These are phyloP conservation scores for Aporrectodea caliginosa DNA, from an alignment of 1,140 invertebrate species.

Conservation along the genomic window DNA sequence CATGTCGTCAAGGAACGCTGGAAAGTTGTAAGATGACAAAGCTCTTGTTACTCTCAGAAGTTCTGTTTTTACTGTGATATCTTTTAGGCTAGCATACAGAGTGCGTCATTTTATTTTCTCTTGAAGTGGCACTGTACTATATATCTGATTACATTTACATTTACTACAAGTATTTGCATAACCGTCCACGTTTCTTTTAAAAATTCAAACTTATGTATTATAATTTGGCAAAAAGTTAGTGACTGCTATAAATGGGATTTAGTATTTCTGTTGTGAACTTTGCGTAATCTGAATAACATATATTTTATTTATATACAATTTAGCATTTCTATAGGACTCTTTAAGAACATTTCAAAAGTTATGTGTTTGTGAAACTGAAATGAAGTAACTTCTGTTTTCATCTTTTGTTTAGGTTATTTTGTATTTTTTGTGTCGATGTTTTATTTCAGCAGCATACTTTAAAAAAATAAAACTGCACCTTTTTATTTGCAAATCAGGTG, in stretches of 20 bases:
- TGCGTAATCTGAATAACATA: no score
- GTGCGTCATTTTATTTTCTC: background rate
- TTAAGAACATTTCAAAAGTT: background rate
- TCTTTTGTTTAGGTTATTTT: background rate
- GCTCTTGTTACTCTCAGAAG: background rate
- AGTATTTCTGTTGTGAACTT: no score
- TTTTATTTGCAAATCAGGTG: background rate
- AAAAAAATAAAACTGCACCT: no score
- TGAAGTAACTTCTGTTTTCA: background rate
- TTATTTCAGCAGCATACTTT: background rate
- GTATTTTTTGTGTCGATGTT: background rate
- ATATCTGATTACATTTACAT: background rate
- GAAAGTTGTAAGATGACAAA: constrained; percentile 76
- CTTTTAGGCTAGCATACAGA: background rate
- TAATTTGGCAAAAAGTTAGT: no score
- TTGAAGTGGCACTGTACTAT: background rate
- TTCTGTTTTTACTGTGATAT: background rate
- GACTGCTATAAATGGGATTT: no score
- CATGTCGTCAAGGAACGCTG: constrained; percentile 96
- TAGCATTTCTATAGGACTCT: background rate
- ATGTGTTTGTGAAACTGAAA: background rate
- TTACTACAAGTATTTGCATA: background rate
- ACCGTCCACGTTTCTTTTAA: background rate
- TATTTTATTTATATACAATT: background rate
- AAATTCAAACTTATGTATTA: background rate